A percentile compares a stretch with the other conserved stretches of the same genome.
Conservation (phyloP, 2,113 vertebrate species). For the Alouatta palliata region DNA sequence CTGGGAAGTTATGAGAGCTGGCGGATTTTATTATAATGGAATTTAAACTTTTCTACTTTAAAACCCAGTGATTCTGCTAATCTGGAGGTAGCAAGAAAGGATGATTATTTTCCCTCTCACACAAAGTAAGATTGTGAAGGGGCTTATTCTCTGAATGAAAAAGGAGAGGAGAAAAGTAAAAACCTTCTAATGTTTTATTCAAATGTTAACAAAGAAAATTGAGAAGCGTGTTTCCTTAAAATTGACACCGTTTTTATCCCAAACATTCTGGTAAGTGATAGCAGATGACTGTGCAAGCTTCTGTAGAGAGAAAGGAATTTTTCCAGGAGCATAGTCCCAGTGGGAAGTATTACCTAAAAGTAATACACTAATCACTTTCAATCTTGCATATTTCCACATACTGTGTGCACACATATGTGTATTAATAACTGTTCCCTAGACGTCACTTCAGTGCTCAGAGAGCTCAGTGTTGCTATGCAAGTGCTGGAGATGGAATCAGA, state of each 20-base stretch:
- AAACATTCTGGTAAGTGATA: conserved; percentile 85
- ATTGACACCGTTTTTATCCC: conserved; percentile 83
- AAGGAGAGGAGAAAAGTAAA: conserved; percentile 68
- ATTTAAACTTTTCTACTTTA: conserved; percentile 36
- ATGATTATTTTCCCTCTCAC: conserved; percentile 47
- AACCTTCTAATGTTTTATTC: conserved; percentile 82
- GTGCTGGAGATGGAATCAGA: conserved; percentile 16
- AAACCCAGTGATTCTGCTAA: conserved; percentile 29
- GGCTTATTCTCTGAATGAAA: conserved; percentile 79
- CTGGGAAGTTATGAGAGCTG: neutral
- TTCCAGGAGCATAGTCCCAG: conserved; percentile 80
- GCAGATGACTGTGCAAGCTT: conserved; percentile 79
- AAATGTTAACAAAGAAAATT: conserved; percentile 86
- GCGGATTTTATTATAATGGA: conserved; percentile 13
- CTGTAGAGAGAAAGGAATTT: conserved; percentile 78
- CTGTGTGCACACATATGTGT: conserved; percentile 71
- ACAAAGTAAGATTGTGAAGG: conserved; percentile 43
- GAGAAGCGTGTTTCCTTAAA: conserved; percentile 85
- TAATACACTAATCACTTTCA: conserved; percentile 84
- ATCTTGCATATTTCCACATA: conserved; percentile 79
- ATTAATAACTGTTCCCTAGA: conserved; percentile 83
- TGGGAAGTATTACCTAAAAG: conserved; percentile 84
- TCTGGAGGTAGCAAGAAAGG: conserved; percentile 52
- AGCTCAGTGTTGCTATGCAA: conserved; percentile 78
- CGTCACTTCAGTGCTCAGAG: conserved; percentile 69